These are phyloP conservation scores for Agelastica alni DNA, from an alignment of 2,888 invertebrate genomes.

Conservation along the genomic window DNA sequence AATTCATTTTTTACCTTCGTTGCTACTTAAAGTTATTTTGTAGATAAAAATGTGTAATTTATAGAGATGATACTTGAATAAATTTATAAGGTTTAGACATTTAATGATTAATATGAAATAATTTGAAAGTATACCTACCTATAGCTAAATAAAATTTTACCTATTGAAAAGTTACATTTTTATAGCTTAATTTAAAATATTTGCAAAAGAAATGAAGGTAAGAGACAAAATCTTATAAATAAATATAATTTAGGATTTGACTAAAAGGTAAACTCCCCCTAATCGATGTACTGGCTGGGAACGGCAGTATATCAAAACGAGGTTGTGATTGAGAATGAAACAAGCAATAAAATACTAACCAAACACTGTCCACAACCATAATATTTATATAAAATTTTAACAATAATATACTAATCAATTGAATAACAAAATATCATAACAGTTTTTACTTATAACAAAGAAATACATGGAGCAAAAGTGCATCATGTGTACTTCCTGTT, in stretches of 20 bases:
- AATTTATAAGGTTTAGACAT: no score
- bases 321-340: constrained; percentile 23
- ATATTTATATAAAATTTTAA: constrained; percentile 57
- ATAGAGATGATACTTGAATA: no score
- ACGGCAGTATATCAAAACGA: constrained; percentile 44
- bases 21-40: no score
- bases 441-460: constrained; percentile 45
- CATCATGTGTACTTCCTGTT: constrained; percentile 39
- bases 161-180: no score
- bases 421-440: constrained; percentile 45
- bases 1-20: no score
- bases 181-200: no score
- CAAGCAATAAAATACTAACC: constrained; percentile 29
- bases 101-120: no score
- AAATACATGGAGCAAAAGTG: constrained; percentile 36
- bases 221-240: not conserved
- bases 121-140: no score
- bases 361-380: constrained; percentile 51
- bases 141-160: no score
- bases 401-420: constrained; percentile 51
- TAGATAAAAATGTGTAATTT: no score
- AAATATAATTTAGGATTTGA: constrained; percentile 7
- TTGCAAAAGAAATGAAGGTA: not conserved
- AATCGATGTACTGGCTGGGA: constrained; percentile 51
- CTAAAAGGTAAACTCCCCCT: constrained; percentile 8